A percentile compares a stretch with the other conserved stretches of the same genome.
These are phyloP conservation scores for Semotilus atromaculatus DNA, from an alignment of 2,797 vertebrate genomes.

Conservation along the genomic window DNA sequence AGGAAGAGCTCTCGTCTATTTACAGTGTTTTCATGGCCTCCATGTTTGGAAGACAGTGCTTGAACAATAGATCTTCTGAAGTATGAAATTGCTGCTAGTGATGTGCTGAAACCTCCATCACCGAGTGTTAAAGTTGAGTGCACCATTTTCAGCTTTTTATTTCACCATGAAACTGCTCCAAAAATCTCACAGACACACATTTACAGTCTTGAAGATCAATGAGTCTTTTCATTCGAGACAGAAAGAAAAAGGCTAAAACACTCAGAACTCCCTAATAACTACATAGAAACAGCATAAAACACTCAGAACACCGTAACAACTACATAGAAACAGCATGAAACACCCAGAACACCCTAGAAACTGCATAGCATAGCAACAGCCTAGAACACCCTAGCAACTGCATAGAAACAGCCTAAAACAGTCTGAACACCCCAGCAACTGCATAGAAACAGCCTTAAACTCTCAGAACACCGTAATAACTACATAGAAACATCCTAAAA, in stretches of 20 bases:
- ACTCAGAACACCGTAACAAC: rapidly evolving
- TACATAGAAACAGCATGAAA: rapidly evolving
- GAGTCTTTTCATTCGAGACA: not conserved
- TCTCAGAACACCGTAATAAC: no score
- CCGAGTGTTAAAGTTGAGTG: not conserved
- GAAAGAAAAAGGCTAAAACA: not conserved
- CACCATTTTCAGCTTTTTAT: no score
- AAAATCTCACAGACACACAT: not conserved
- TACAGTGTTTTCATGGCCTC: not conserved
- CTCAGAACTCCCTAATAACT: rapidly evolving
- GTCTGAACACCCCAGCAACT: not conserved
- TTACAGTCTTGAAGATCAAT: not conserved
- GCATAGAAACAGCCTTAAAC: no score
- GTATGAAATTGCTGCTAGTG: not conserved
- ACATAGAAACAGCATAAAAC: not conserved
- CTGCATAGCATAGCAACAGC: not conserved
- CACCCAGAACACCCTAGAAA: rapidly evolving
- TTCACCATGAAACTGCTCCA: not conserved
- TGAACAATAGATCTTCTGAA: not conserved
- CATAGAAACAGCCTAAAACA: not conserved
- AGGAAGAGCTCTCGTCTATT: slow-evolving; percentile 35
- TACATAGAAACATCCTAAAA: no score
- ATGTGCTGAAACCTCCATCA: not conserved
- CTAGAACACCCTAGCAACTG: not conserved
- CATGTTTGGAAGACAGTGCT: not conserved